These are phyloP conservation scores for Lasioglossum baleicum DNA, from an alignment of 1,140 invertebrate genomes.

Conservation along the genomic window DNA sequence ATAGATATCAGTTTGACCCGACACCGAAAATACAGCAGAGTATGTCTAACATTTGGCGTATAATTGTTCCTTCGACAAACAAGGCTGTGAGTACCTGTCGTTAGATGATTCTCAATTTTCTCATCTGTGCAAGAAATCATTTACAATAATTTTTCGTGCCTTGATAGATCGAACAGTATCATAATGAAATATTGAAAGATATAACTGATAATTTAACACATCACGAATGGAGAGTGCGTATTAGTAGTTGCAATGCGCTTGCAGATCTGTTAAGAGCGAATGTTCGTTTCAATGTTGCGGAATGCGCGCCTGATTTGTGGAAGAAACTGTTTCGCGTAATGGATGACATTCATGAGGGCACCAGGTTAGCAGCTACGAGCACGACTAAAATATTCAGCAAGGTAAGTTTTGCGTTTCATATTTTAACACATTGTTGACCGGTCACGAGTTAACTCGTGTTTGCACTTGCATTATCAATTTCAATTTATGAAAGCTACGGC, in stretches of 20 bases:
- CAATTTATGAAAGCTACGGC: no score
- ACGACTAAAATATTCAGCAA: conserved; percentile 90
- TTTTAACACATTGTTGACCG: no score
- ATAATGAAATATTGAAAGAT: conserved; percentile 92
- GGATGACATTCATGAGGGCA: conserved; percentile 96
- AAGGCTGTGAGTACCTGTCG: conserved; percentile 84
- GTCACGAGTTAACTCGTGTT: no score
- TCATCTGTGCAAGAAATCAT: conserved; percentile 51
- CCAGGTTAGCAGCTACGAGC: conserved; percentile 88
- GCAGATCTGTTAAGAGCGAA: conserved; percentile 87
- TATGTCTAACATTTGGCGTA: conserved; percentile 95
- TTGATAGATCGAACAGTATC: conserved; percentile 89
- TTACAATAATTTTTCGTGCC: conserved; percentile 17
- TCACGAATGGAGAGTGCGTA: conserved; percentile 92
- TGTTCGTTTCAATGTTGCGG: conserved; percentile 70
- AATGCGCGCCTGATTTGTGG: conserved; percentile 85
- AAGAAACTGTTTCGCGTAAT: conserved; percentile 91
- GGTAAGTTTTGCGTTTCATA: conserved; percentile 79
- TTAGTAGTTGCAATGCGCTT: conserved; percentile 93
- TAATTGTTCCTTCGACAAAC: conserved; percentile 91
- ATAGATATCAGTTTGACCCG: conserved; percentile 94
- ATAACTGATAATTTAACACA: conserved; percentile 90
- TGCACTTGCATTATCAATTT: no score
- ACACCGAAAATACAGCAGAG: conserved; percentile 93
- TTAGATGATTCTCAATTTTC: not conserved